These are phyloP conservation scores for Amphipoea lucens DNA, from an alignment of 2,888 invertebrate species.

Conservation along the genomic window DNA sequence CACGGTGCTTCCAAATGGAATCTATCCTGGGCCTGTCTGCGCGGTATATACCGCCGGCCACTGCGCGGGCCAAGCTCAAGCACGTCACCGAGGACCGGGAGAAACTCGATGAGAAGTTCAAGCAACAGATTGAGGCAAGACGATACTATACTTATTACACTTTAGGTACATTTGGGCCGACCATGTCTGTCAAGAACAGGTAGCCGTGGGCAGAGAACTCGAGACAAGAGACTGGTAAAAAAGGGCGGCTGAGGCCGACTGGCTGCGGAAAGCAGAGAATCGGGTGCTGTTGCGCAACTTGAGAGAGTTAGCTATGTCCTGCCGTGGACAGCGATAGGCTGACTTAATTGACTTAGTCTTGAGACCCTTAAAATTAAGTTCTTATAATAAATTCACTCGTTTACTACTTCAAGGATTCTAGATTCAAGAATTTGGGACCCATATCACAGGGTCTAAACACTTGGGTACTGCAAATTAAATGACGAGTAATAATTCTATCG, in stretches of 20 bases:
- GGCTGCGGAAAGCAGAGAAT: background rate
- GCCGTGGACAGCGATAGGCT: background rate
- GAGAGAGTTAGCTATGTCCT: background rate
- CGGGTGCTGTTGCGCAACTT: background rate
- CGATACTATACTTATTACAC: background rate
- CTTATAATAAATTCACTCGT: background rate
- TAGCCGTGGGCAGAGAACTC: background rate
- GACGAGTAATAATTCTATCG: background rate
- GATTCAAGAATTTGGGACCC: background rate
- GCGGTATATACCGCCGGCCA: conserved; percentile 90
- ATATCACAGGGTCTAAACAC: too few relatives aligned
- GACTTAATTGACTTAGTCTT: too few relatives aligned
- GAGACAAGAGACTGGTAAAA: background rate
- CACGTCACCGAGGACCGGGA: conserved; percentile 91
- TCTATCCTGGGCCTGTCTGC: conserved; percentile 92
- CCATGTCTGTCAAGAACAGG: background rate
- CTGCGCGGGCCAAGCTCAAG: conserved; percentile 91
- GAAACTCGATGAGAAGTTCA: conserved; percentile 90
- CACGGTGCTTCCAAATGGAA: conserved; percentile 93
- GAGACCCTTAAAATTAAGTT: background rate
- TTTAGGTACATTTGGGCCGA: background rate
- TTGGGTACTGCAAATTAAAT: background rate
- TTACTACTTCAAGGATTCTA: background rate
- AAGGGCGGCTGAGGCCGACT: background rate
- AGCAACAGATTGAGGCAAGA: conserved; percentile 86